Conservation (phyloP, 2,113 vertebrate species). For the Dromas ardeola region DNA sequence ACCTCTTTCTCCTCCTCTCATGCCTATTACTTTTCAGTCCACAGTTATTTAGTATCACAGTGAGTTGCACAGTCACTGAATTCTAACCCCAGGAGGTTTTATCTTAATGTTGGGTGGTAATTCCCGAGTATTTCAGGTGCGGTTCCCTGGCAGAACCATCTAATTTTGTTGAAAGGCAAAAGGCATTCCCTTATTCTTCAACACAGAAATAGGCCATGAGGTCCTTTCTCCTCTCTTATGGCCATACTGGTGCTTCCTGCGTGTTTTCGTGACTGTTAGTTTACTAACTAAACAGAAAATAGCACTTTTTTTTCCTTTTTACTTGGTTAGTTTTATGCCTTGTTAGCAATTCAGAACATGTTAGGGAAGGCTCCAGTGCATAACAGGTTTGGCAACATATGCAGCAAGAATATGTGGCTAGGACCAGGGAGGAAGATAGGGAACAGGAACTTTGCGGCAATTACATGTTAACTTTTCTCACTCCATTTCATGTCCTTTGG, state of each 20-base stretch:
- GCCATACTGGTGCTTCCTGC: neutral
- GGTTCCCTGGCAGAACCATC: neutral
- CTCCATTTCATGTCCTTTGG: neutral
- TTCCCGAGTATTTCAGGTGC: neutral
- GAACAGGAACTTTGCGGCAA: neutral
- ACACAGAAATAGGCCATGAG: neutral
- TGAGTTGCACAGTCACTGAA: neutral
- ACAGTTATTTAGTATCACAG: neutral
- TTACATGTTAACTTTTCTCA: neutral
- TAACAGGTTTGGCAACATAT: constrained; percentile 37
- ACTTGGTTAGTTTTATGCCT: neutral
- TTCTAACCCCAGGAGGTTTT: neutral
- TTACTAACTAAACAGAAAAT: neutral
- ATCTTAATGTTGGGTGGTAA: neutral
- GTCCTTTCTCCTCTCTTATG: neutral
- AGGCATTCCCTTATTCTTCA: neutral
- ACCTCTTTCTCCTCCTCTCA: neutral
- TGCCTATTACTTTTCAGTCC: neutral
- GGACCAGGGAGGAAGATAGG: neutral
- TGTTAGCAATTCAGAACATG: neutral
- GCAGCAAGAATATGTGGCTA: neutral
- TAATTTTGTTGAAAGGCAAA: neutral
- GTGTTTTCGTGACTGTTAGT: neutral
- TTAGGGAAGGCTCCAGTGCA: neutral
- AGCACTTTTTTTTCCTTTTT: neutral